A percentile compares a stretch with the other conserved stretches of the same genome.
These are phyloP conservation scores for Prosopocoilus inquinatus DNA, from an alignment of 2,888 invertebrate species.

Conservation along the genomic window DNA sequence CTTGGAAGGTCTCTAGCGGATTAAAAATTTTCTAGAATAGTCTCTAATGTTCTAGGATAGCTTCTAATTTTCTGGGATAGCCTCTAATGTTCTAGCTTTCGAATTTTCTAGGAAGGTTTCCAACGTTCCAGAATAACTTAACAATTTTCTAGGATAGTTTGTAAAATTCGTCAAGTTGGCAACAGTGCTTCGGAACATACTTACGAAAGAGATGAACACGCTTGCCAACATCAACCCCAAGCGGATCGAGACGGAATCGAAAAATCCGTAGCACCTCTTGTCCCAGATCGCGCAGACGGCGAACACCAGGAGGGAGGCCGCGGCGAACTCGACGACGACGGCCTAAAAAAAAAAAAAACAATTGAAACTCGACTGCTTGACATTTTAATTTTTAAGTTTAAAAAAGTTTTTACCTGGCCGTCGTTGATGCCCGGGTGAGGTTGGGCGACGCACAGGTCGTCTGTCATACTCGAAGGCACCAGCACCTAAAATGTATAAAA, in stretches of 20 bases:
- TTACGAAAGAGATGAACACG: constrained; percentile 14
- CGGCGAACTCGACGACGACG: constrained; percentile 18
- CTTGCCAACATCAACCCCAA: constrained; percentile 20
- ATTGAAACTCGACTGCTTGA: neutral
- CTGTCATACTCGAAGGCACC: constrained; percentile 43
- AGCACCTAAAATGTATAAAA: constrained; percentile 36
- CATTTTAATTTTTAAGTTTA: too few relatives aligned
- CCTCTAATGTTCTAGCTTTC: too few relatives aligned
- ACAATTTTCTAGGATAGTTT: too few relatives aligned
- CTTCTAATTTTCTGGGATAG: too few relatives aligned
- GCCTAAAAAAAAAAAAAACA: neutral
- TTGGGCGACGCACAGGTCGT: constrained; percentile 59
- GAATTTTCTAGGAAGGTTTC: too few relatives aligned
- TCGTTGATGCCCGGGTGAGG: constrained; percentile 50
- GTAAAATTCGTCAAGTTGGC: too few relatives aligned
- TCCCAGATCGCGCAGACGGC: constrained; percentile 22
- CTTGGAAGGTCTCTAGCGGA: too few relatives aligned
- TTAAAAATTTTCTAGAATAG: too few relatives aligned
- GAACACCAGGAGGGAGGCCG: constrained; percentile 16
- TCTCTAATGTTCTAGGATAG: too few relatives aligned
- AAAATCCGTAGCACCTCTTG: constrained; percentile 10
- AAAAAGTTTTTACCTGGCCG: constrained; percentile 34
- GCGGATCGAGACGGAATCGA: constrained; percentile 21
- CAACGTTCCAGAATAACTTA: too few relatives aligned
- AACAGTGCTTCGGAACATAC: too few relatives aligned